Conservation (phyloP, 2,888 invertebrate species). For the Yponomeuta plumbellus region DNA sequence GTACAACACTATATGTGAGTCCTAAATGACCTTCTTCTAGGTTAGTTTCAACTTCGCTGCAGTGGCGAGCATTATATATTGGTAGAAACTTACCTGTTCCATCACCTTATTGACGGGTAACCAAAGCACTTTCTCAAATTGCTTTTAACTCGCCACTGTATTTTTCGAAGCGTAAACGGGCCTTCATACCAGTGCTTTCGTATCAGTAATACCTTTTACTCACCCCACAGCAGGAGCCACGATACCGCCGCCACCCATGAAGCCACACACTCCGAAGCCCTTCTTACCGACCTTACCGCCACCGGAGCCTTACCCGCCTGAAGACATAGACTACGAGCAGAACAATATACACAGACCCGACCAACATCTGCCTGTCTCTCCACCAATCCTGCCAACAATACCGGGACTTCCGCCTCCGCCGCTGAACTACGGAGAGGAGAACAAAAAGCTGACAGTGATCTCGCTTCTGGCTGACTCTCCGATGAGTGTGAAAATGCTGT, state of each 20-base stretch:
- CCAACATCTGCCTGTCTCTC: constrained; percentile 34
- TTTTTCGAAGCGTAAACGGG: neutral
- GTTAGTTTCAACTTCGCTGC: no score
- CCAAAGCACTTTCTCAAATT: neutral
- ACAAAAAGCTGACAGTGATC: constrained; percentile 70
- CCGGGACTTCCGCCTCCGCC: constrained; percentile 17
- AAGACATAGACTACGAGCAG: constrained; percentile 54
- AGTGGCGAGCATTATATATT: no score
- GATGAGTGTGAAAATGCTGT: constrained; percentile 86
- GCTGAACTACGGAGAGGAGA: constrained; percentile 45
- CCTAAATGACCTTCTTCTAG: no score
- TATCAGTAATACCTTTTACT: neutral
- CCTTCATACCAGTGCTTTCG: neutral
- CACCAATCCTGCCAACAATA: constrained; percentile 14
- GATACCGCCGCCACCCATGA: constrained; percentile 27
- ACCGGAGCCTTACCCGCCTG: constrained; percentile 53
- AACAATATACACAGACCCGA: constrained; percentile 50
- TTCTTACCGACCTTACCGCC: constrained; percentile 70
- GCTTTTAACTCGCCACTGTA: neutral
- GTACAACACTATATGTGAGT: no score
- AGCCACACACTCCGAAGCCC: constrained; percentile 32
- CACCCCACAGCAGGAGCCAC: constrained; percentile 17
- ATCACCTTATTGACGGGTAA: no score
- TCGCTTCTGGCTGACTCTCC: constrained; percentile 86
- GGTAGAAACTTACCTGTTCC: no score